Evolutionary conservation across 2,113 vertebrate genomes (phyloP).

Genomic region (Felis chaus): DNA sequence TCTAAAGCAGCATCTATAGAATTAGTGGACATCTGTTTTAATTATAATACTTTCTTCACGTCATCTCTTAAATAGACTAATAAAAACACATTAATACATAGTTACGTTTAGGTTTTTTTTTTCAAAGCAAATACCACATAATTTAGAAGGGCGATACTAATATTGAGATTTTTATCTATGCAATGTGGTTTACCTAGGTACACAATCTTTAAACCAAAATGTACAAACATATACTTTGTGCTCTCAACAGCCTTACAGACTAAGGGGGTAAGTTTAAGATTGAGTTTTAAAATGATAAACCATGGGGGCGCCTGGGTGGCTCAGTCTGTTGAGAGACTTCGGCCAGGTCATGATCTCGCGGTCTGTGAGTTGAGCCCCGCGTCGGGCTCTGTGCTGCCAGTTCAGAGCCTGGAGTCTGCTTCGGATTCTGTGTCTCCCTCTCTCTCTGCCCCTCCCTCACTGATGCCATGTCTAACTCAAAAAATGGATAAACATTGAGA

Average conservation of each 20-base stretch:
- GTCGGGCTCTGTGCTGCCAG: no score
- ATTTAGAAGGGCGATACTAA: conserved; percentile 36
- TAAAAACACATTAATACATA: conserved; percentile 75
- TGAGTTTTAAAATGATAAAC: background rate
- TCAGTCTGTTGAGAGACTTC: no score
- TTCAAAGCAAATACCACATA: conserved; percentile 57
- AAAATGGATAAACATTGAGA: no score
- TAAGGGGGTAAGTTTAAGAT: background rate
- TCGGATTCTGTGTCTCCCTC: no score
- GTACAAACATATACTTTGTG: background rate
- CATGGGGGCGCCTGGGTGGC: no score
- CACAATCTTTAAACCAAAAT: background rate
- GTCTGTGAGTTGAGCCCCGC: no score
- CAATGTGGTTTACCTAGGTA: background rate
- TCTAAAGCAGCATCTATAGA: conserved; percentile 46
- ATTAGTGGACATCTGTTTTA: conserved; percentile 66
- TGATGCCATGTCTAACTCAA: no score
- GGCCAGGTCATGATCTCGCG: no score
- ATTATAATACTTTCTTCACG: conserved; percentile 73
- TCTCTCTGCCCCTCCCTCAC: no score
- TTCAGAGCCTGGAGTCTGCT: no score
- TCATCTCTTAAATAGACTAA: conserved; percentile 77
- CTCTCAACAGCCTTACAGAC: background rate
- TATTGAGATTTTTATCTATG: background rate
- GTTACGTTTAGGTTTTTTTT: conserved; percentile 61